Base-by-base conservation (phyloP, 1,140 invertebrate species). In the Drosophila varians region DNA sequence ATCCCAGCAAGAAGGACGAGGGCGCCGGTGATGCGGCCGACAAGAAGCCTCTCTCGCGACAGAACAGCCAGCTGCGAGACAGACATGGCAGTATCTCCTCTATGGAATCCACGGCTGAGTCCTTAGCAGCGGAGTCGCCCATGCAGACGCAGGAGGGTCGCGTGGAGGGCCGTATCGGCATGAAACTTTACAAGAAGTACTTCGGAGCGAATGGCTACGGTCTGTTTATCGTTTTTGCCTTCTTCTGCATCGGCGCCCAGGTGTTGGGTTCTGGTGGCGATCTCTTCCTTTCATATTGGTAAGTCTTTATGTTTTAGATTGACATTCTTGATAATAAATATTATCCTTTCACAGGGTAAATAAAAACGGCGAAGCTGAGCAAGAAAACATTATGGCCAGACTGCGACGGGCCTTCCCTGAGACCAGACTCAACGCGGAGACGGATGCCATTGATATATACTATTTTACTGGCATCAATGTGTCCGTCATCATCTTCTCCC, bases 271-370 rank as follows among this genome's bases (percentile, higher is more conserved):
- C 95, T 64, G 93, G 93, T n/a, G 92, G 93, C 6, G 95, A 96
- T 75, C 95, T 94, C 80, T 94, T 94, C 89, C 89, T 95, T 0
- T 93, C 94, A 2, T 94, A 93, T 76, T 96, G 95, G 95, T 94
- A 72, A 92, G 91, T 62, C 3, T 12, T 8, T 7, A 19, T 3
- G 0, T 5, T 18, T 8, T 42, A 3, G 0, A 5, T 4, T 12
- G 21, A 38, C 5, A 5, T 3, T 53, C 16, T 8, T 1, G 3
- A 4, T 1, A n/a, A n/a, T 52, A 40, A 25, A 43, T 0, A 8
- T 4, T 28, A 18, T 38, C 12, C 0, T 8, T 42, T 46, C 12
- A 31, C 11, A 90, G 89, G 89, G 89, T 90, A 2, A 90, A 90
- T 62, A 90, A 90, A 43, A 89, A 89, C 23, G 89, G 77, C 4